Evolutionary conservation across 2,888 invertebrate genomes (phyloP).

Genomic region (Agrochola litura): DNA sequence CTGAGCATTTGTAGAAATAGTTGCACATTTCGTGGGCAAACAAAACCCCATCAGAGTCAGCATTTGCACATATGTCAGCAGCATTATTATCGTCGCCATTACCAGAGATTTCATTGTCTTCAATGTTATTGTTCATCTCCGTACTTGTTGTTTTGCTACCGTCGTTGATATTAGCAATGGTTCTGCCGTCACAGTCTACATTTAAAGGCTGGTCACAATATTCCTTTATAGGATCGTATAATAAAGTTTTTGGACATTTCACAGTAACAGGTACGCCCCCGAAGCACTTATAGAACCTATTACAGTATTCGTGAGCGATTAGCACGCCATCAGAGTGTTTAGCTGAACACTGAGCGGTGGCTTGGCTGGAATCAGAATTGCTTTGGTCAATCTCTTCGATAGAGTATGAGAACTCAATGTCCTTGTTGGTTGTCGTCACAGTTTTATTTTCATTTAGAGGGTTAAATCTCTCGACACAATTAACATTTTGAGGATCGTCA

Average conservation of each 20-base stretch:
- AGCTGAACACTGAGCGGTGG: slow-evolving; percentile 64
- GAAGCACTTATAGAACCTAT: slow-evolving; percentile 68
- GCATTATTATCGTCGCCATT: slow-evolving; percentile 1
- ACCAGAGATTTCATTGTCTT: slow-evolving; percentile 17
- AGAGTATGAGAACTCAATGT: background rate
- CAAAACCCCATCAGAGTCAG: slow-evolving; percentile 65
- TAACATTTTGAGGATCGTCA: slow-evolving; percentile 71
- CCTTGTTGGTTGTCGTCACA: background rate
- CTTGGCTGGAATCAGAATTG: slow-evolving; percentile 38
- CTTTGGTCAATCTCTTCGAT: slow-evolving; percentile 30
- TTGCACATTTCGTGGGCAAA: slow-evolving; percentile 73
- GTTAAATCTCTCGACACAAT: slow-evolving; percentile 68
- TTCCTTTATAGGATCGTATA: slow-evolving; percentile 65
- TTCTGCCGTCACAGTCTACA: slow-evolving; percentile 68
- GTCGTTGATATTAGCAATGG: slow-evolving; percentile 26
- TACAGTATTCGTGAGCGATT: slow-evolving; percentile 70
- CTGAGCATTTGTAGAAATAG: slow-evolving; percentile 71
- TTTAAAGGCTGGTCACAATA: slow-evolving; percentile 67
- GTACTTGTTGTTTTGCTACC: background rate
- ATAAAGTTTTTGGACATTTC: slow-evolving; percentile 58
- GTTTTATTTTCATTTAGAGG: slow-evolving; percentile 25
- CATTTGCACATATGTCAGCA: slow-evolving; percentile 63
- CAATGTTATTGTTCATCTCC: background rate
- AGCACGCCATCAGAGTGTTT: slow-evolving; percentile 62
- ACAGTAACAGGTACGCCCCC: slow-evolving; percentile 59